Percentiles rank a stretch among this genome's conserved stretches.
These are phyloP conservation scores for Pampus argenteus DNA, from an alignment of 2,797 vertebrate genomes.

Conservation along the genomic window DNA sequence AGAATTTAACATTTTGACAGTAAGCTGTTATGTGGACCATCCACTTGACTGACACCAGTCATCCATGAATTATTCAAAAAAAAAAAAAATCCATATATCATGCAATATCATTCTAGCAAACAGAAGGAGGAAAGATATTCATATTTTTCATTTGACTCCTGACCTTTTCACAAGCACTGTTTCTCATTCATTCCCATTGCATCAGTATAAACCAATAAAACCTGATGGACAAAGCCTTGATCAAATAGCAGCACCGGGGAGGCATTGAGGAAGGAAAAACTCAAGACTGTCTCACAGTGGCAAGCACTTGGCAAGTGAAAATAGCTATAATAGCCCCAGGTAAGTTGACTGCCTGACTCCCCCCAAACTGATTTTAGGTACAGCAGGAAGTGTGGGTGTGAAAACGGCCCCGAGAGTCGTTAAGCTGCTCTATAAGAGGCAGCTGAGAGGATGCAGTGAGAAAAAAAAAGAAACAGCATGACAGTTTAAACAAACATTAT, in stretches of 20 bases:
- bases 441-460: slow-evolving; percentile 55
- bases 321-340: slow-evolving; percentile 75
- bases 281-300: slow-evolving; percentile 66
- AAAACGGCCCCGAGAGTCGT: slow-evolving; percentile 75
- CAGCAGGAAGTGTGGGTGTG: slow-evolving; percentile 71
- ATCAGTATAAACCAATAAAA: slow-evolving; percentile 80
- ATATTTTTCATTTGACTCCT: slow-evolving; percentile 80
- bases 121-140: slow-evolving; percentile 66
- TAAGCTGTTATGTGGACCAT: slow-evolving; percentile 23
- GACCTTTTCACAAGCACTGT: slow-evolving; percentile 78
- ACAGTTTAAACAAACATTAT: slow-evolving; percentile 49
- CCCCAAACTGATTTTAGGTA: slow-evolving; percentile 75
- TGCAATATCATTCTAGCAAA: slow-evolving; percentile 74
- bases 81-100: slow-evolving; percentile 72
- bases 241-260: slow-evolving; percentile 73
- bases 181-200: slow-evolving; percentile 73
- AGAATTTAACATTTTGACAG: slow-evolving; percentile 58
- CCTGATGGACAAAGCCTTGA: slow-evolving; percentile 76
- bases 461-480: slow-evolving; percentile 32
- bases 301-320: slow-evolving; percentile 76
- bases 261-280: slow-evolving; percentile 50
- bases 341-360: slow-evolving; percentile 77
- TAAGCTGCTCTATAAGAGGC: slow-evolving; percentile 68
- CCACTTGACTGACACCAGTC: slow-evolving; percentile 57
- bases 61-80: slow-evolving; percentile 72